Base-by-base conservation (phyloP, 2,797 vertebrate species). In the Hoplostethus mediterraneus region DNA sequence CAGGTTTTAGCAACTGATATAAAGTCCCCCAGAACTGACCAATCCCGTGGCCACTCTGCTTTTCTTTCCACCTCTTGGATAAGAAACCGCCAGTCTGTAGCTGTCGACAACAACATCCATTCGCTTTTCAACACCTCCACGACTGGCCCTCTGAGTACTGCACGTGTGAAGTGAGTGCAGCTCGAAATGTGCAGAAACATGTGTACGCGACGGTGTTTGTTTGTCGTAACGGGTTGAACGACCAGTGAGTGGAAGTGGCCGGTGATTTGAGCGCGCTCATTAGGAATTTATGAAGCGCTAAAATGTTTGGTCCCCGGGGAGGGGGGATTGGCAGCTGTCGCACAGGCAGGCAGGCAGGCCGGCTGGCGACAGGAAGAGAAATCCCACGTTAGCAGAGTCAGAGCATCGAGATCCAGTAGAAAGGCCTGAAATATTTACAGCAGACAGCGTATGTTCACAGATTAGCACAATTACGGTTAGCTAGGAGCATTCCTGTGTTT, bases 261-360 rank as follows among this genome's bases (percentile, higher is more conserved):
- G 80, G 89, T 87, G 90, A 90, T 90, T 92, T 74, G 88, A 92
- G 87, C 65, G 64, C 52, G 80, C 87, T 94, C 91, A 91, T 94
- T 93, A 93, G 89, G 90, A 93, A 92, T 93, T 92, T 91, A 93
- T 92, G 89, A 92, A 91, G 92, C 86, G 86, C 91, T 94, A 92
- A 93, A 93, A 93, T 89, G 91, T 87, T 90, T 83, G 81, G 88
- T 90, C 90, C 91, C 88, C 0, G 1, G 89, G 90, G 90, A 91
- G 76, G 64, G 44, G 83, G 92, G 91, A 92, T 87, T 92, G 91
- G 91, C 92, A 92, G 92, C 92, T 90, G 90, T 92, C 91, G 87
- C 85, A 25, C 78, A 70, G 31, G 75, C 80, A 73, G 12, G 31
- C 55, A 13, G 79, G 67, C 79, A 14, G 60, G 57, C 57, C 5